A percentile compares a stretch with the other conserved stretches of the same genome.
Evolutionary conservation across 2,797 vertebrate species (phyloP).

Genomic region (Dryobates pubescens): DNA sequence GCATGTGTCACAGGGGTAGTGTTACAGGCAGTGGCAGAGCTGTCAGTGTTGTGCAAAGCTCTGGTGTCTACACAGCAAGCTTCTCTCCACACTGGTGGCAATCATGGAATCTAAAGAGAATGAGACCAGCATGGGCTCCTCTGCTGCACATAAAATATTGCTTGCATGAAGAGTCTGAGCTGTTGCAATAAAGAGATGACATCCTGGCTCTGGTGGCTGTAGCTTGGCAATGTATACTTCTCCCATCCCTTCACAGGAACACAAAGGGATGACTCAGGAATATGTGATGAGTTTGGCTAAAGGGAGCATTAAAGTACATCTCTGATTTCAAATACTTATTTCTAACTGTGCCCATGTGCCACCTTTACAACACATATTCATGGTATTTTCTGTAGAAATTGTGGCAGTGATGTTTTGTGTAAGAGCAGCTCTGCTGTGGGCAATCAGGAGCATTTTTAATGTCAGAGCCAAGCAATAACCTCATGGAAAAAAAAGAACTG

Average conservation of each 20-base stretch:
- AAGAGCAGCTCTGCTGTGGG: not conserved
- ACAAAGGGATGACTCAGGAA: not conserved
- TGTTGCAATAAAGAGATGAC: not conserved
- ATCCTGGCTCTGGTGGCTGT: not conserved
- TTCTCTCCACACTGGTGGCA: accelerated
- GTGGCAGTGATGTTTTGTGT: not conserved
- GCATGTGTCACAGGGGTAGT: not conserved
- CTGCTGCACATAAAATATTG: not conserved
- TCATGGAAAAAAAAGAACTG: not conserved
- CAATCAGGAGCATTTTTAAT: not conserved
- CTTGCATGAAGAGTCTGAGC: not conserved
- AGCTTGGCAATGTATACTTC: not conserved
- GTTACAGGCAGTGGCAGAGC: not conserved
- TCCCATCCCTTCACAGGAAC: not conserved
- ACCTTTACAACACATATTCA: not conserved
- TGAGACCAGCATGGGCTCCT: not conserved
- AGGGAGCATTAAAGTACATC: not conserved
- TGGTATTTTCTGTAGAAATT: not conserved
- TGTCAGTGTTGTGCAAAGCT: not conserved
- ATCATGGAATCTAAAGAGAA: not conserved
- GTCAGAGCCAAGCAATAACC: not conserved
- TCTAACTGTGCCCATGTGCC: not conserved
- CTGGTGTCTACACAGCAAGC: not conserved
- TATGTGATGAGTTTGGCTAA: not conserved
- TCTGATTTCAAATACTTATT: not conserved